A percentile compares a stretch with the other conserved stretches of the same genome.
These are phyloP conservation scores for Portunus trituberculatus DNA, from an alignment of 1,140 invertebrate species.

Conservation along the genomic window DNA sequence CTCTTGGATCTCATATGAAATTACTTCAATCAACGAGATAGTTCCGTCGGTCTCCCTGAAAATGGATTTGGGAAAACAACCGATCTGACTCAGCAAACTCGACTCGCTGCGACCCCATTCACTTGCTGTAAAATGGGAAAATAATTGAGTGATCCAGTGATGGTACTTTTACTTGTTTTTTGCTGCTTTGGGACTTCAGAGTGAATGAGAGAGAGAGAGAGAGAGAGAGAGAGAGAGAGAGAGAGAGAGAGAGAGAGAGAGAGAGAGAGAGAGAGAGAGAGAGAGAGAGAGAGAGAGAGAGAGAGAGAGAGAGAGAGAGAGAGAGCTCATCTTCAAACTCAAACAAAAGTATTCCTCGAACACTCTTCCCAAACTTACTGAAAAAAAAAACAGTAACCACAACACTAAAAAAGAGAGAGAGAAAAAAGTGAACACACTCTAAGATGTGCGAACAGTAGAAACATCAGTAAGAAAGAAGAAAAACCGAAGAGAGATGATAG, in stretches of 20 bases:
- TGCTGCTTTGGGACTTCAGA: neutral
- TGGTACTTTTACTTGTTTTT: neutral
- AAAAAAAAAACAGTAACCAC: neutral
- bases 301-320: slow-evolving; percentile 48
- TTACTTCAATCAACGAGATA: neutral
- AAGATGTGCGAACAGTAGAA: no score
- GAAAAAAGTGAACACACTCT: no score
- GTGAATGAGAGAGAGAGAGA: neutral
- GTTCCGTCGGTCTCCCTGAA: neutral
- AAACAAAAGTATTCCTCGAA: no score
- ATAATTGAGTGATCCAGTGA: neutral
- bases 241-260: slow-evolving; percentile 14
- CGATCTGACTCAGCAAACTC: neutral
- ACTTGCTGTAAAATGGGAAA: neutral
- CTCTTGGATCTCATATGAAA: neutral
- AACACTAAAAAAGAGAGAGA: neutral
- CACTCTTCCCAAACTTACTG: no score
- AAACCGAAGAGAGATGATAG: neutral
- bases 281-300: neutral
- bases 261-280: no score
- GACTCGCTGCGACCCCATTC: neutral
- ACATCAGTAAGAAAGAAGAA: neutral
- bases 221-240: neutral
- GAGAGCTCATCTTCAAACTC: no score
- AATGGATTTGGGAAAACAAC: neutral